Percentiles rank a stretch among this genome's conserved stretches.
Evolutionary conservation across 2,113 vertebrate species (phyloP).

Genomic region (Psittacus erithacus): DNA sequence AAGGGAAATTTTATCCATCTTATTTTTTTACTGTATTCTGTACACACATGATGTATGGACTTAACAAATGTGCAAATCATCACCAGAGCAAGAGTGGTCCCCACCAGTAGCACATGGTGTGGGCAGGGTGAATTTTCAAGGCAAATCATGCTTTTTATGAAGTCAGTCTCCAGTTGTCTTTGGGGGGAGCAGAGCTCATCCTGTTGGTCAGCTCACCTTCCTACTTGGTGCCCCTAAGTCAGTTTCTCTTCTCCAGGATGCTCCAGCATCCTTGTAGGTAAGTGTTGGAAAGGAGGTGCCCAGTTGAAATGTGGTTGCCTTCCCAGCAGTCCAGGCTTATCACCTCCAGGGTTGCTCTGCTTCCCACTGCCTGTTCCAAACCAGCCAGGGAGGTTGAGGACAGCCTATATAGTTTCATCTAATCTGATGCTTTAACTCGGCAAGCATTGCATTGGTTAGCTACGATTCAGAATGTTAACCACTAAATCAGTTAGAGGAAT

Average conservation of each 20-base stretch:
- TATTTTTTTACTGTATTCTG: background rate
- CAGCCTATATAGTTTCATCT: slow-evolving; percentile 13
- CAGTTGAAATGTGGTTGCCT: background rate
- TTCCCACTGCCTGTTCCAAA: background rate
- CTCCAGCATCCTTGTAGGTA: background rate
- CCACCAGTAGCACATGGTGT: rapidly evolving
- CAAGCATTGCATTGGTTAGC: background rate
- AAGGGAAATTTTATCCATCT: background rate
- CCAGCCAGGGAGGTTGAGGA: background rate
- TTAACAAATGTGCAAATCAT: background rate
- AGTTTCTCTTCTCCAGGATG: background rate
- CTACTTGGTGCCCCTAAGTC: too few relatives aligned
- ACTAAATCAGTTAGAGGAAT: slow-evolving; percentile 40
- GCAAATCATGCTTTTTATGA: background rate
- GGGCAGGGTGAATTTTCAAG: background rate
- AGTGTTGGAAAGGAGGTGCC: background rate
- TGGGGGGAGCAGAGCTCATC: background rate
- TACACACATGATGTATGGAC: background rate
- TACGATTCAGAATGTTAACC: slow-evolving; percentile 25
- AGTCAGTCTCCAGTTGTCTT: background rate
- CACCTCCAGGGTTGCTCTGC: background rate
- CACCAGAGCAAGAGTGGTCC: background rate
- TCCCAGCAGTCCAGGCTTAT: background rate
- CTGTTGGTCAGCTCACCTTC: background rate
- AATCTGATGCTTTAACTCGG: slow-evolving; percentile 19